These are phyloP conservation scores for Netelia virgata DNA, from an alignment of 2,888 invertebrate genomes.

Conservation along the genomic window DNA sequence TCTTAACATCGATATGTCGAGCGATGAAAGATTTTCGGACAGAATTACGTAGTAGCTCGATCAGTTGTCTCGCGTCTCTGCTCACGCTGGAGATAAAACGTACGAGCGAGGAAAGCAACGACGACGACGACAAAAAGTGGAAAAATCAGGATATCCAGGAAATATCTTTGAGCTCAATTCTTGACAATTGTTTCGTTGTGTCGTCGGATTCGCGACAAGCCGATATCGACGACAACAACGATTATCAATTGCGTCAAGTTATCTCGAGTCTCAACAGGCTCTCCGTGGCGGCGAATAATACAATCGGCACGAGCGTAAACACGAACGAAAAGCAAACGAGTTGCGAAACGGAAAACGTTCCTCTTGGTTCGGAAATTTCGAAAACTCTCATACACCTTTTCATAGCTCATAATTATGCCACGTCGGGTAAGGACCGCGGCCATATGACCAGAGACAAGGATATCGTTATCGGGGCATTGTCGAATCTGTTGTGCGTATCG, in stretches of 20 bases:
- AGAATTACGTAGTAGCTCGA: conserved; percentile 79
- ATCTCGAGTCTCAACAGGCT: conserved; percentile 75
- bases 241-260: conserved; percentile 69
- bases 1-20: conserved; percentile 75
- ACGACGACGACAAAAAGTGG: conserved; percentile 3
- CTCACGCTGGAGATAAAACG: conserved; percentile 79
- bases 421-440: conserved; percentile 76
- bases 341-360: conserved; percentile 34
- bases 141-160: conserved; percentile 19
- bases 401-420: conserved; percentile 83
- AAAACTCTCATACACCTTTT: conserved; percentile 85
- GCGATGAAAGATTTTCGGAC: conserved; percentile 76
- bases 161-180: conserved; percentile 58
- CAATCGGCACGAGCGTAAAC: conserved; percentile 44
- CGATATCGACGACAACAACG: conserved; percentile 59
- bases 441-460: conserved; percentile 82
- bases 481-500: conserved; percentile 85
- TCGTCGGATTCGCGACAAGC: conserved; percentile 10
- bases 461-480: conserved; percentile 83
- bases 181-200: conserved; percentile 73
- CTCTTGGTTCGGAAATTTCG: conserved; percentile 85
- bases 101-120: conserved; percentile 33
- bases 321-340: conserved; percentile 9
- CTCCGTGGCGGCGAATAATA: conserved; percentile 70
- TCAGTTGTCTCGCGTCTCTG: conserved; percentile 79